Percentiles rank a stretch among this genome's conserved stretches.
phyloP scores from a whole-genome alignment of 1,140 invertebrate genomes.

The Drosophila subobscura region DNA sequence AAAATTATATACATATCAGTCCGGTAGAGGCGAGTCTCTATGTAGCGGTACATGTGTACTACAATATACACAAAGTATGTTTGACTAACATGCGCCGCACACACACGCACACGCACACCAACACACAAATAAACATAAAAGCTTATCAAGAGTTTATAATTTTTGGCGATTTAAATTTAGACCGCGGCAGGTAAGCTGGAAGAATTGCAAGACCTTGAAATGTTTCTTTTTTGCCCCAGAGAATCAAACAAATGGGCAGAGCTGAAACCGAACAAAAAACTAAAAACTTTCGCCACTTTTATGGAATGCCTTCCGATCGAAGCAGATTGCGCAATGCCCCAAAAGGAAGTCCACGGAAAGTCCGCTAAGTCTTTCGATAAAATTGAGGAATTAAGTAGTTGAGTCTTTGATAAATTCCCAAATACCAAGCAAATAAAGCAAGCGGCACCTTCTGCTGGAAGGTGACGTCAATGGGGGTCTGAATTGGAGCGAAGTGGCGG shows the following conservation, averaged over 20 bases:
- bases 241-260: no score
- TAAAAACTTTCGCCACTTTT: constrained; percentile 1
- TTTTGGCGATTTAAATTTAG: constrained; percentile 55
- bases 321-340: constrained; percentile 29
- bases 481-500: constrained; percentile 15
- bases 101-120: no score
- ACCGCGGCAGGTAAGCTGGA: constrained; percentile 38
- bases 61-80: neutral
- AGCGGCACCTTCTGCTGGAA: neutral
- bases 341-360: constrained; percentile 34
- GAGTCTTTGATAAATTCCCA: constrained; percentile 44
- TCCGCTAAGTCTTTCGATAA: constrained; percentile 47
- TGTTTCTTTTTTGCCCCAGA: constrained; percentile 10
- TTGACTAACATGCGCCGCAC: constrained; percentile 1
- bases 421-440: constrained; percentile 45
- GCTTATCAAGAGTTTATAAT: constrained; percentile 62
- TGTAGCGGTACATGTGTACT: constrained; percentile 1
- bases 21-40: neutral
- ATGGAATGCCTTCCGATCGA: neutral
- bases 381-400: constrained; percentile 45
- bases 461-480: constrained; percentile 38
- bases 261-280: constrained; percentile 11
- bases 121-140: constrained; percentile 4
- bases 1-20: constrained; percentile 12
- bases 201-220: constrained; percentile 32